Evolutionary conservation across 2,113 vertebrate genomes (phyloP), one percentile per base, ranked within the genome.

Genomic region (Bungarus multicinctus): DNA sequence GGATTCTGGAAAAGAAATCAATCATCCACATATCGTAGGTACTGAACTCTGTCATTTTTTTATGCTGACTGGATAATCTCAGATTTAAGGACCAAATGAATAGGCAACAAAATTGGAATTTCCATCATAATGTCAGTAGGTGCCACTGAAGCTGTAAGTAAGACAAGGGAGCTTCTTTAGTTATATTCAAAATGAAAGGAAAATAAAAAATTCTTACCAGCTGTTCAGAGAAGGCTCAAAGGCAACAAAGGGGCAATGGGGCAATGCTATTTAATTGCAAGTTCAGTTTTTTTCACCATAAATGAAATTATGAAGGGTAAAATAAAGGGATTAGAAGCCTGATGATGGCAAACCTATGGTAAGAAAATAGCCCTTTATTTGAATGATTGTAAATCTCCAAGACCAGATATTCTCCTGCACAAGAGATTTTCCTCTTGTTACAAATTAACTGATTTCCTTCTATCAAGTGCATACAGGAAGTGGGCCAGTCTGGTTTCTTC

Each of bases 11-110:
- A 96, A 97, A 45, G 94, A 96, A 52, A 57, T 97, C 22, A 92
- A 95, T 1, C 94, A 94, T 20, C 97, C 98, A 0, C 96, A 98
- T 92, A 93, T 98, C 0, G 91, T 98, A 1, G 98, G 98, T 98
- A 98, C 2, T 3, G 34, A 60, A 43, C 20, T 8, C 3, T 2
- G 3, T 47, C 7, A 20, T 81, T 20, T 6, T 50, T 8, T 88
- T 52, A 20, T 45, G 2, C 2, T 88, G 85, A 30, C 5, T 57
- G 53, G 39, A 50, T 47, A 92, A 85, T 81, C 43, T 20, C 22
- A 20, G 54, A 85, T 87, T 58, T 20, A 2, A n/a, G n/a, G n/a
- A 27, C 57, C 11, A 11, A 86, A 85, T 45, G 55, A 5, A 58
- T 18, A 74, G 6, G 64, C 64, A 74, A 74, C 30, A 74, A 34